phyloP scores from a whole-genome alignment of 2,888 invertebrate species.

The Drosophila lutescens region DNA sequence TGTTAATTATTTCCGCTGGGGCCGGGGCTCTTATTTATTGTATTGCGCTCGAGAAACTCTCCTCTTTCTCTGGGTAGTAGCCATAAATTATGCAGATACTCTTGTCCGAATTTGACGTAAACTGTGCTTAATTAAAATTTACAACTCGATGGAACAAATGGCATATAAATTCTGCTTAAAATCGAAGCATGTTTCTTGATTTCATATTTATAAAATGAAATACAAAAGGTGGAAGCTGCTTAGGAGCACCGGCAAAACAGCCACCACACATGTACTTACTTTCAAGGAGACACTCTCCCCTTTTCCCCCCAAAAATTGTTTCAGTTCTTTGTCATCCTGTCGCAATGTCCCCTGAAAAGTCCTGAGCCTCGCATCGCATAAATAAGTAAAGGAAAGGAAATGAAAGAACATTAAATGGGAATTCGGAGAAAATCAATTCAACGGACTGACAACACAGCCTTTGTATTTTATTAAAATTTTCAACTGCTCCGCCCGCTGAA shows the following conservation, averaged over 20 bases:
- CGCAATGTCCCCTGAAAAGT: constrained; percentile 5
- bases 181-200: not conserved
- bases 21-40: constrained; percentile 69
- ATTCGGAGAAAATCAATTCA: constrained; percentile 66
- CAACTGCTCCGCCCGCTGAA: constrained; percentile 32
- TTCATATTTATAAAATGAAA: not conserved
- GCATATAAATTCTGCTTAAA: too few species aligned
- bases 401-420: constrained; percentile 34
- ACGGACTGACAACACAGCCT: constrained; percentile 39
- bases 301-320: not conserved
- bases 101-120: constrained; percentile 58
- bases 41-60: constrained; percentile 43
- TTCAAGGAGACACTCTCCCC: not conserved
- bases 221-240: not conserved
- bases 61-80: constrained; percentile 22
- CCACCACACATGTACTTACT: constrained; percentile 19
- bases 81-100: constrained; percentile 67
- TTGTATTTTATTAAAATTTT: constrained; percentile 53
- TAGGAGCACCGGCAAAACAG: not conserved
- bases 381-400: constrained; percentile 43
- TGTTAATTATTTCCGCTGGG: constrained; percentile 76
- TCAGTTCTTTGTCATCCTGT: constrained; percentile 10
- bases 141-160: constrained; percentile 32
- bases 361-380: constrained; percentile 23
- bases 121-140: constrained; percentile 73